Evolutionary conservation across 2,888 invertebrate species (phyloP).

Genomic region (Hirtodrosophila alboralis): DNA sequence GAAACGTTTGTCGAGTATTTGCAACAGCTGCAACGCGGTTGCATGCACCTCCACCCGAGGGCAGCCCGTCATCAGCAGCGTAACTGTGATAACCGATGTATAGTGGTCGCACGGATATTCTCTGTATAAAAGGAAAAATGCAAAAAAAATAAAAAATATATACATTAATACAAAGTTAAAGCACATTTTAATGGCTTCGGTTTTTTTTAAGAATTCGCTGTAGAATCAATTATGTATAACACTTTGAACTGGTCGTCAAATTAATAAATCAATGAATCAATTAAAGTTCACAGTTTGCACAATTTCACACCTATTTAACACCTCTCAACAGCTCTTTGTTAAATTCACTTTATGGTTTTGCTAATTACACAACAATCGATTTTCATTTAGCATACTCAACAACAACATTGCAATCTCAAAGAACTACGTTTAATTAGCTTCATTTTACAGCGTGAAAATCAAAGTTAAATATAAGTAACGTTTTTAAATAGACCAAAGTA

Average conservation of each 20-base stretch:
- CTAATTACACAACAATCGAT: slow-evolving; percentile 53
- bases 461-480: no score
- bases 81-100: slow-evolving; percentile 98
- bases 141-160: background rate
- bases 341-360: background rate
- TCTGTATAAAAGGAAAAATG: slow-evolving; percentile 85
- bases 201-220: slow-evolving; percentile 1
- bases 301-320: background rate
- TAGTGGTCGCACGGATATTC: slow-evolving; percentile 99
- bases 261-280: slow-evolving; percentile 22
- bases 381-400: slow-evolving; percentile 40
- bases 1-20: slow-evolving; percentile 96
- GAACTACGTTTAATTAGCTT: no score
- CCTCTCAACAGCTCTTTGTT: slow-evolving; percentile 4
- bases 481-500: no score
- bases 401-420: no score
- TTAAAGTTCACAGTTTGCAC: slow-evolving; percentile 14
- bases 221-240: background rate
- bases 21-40: slow-evolving; percentile 96
- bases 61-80: slow-evolving; percentile 97
- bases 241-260: background rate
- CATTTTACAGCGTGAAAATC: no score
- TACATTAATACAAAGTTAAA: background rate
- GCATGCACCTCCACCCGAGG: slow-evolving; percentile 96
- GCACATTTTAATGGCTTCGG: slow-evolving; percentile 10